Evolutionary conservation across 2,888 invertebrate species (phyloP).

Genomic region (Drosophila testacea): DNA sequence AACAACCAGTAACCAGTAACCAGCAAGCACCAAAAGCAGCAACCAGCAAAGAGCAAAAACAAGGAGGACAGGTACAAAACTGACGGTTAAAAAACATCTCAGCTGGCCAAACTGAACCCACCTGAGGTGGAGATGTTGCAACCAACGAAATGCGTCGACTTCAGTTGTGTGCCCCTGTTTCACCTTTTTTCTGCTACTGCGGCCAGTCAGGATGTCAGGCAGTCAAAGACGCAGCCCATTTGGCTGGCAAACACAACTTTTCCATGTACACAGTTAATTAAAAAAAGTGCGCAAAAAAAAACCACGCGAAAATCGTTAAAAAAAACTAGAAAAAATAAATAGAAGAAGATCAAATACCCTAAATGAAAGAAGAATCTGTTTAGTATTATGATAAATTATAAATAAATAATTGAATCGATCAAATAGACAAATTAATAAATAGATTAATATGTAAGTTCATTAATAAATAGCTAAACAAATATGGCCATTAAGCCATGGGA

Average conservation of each 20-base stretch:
- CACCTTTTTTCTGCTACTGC: conserved; percentile 31
- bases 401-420: too few relatives aligned
- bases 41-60: conserved; percentile 10
- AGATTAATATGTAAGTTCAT: too few relatives aligned
- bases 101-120: conserved; percentile 12
- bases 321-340: conserved; percentile 17
- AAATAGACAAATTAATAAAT: too few relatives aligned
- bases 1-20: conserved; percentile 28
- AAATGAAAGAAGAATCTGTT: too few relatives aligned
- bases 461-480: neutral
- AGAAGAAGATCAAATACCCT: conserved; percentile 1
- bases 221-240: conserved; percentile 62
- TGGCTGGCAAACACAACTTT: conserved; percentile 68
- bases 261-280: conserved; percentile 78
- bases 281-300: conserved; percentile 53
- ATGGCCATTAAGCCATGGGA: neutral
- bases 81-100: conserved; percentile 1
- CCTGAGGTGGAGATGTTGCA: conserved; percentile 20
- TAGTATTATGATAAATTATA: too few relatives aligned
- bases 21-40: neutral
- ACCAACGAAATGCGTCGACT: conserved; percentile 42
- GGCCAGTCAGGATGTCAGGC: conserved; percentile 44
- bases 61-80: neutral
- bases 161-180: neutral
- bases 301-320: conserved; percentile 37